Base-by-base conservation (phyloP, 1,140 invertebrate species). In the Parapsyche elsis region DNA sequence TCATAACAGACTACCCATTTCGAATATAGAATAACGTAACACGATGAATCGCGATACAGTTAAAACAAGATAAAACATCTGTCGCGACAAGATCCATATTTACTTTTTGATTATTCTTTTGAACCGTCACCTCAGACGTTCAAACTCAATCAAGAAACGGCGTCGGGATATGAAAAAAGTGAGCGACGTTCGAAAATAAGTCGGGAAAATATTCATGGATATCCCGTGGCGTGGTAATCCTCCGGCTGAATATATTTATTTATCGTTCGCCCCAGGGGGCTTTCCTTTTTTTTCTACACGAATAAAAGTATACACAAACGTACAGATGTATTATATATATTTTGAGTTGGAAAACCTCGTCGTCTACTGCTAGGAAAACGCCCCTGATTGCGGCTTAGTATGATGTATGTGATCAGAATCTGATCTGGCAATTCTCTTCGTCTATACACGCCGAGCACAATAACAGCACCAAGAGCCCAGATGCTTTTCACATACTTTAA, bases 371-470 rank as follows among this genome's bases (percentile, higher is more conserved):
- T 21, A 5, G 64, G 24, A 67, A 67, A 67, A 38, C 49, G 74
- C 77, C 45, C n/a, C 77, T 79, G 77, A 79, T 79, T 79, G 77
- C 46, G 77, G 77, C 77, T 79, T 79, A 79, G 61, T 70, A 57
- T 79, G 77, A 79, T 70, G 46, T 79, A 79, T 79, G 77, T 79
- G 77, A 79, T 79, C 61, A 61, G 77, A 79, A 79, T 79, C 61
- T 71, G 30, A 71, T 38, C 67, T 44, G 71, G 71, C 71, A 45
- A 73, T 45, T 73, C 24, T 67, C 64, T n/a, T 67, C 64, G 64
- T 53, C 49, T 53, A 53, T 14, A 53, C 49, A 53, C 49, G 49
- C 12, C 10, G 10, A 53, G 12, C 16, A 53, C 16, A 53, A 38
- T 38, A 38, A 38, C 30, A 7, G 30, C 30, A 67, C 14, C 12